Conservation (phyloP, 2,113 vertebrate genomes). For the Apodemus sylvaticus region DNA sequence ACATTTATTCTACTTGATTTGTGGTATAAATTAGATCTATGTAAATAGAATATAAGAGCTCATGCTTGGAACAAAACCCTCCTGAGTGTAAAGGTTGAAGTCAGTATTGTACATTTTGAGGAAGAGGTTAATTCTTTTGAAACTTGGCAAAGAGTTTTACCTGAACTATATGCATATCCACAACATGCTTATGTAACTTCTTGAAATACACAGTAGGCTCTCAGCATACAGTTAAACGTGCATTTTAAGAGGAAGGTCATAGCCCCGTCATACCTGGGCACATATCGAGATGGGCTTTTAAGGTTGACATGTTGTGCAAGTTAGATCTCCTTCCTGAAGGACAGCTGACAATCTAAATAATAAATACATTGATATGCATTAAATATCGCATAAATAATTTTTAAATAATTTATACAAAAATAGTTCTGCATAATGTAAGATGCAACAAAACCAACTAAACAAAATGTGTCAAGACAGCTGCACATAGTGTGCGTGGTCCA, state of each 20-base stretch:
- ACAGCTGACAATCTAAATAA: slow-evolving; percentile 86
- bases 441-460: slow-evolving; percentile 90
- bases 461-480: slow-evolving; percentile 87
- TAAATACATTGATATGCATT: slow-evolving; percentile 91
- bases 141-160: slow-evolving; percentile 82
- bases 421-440: slow-evolving; percentile 95
- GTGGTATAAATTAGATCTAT: slow-evolving; percentile 84
- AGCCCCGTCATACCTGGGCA: slow-evolving; percentile 84
- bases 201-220: slow-evolving; percentile 84
- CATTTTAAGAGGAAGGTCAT: slow-evolving; percentile 84
- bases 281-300: slow-evolving; percentile 83
- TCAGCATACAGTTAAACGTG: slow-evolving; percentile 87
- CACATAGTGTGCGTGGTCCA: slow-evolving; percentile 87
- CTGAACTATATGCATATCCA: slow-evolving; percentile 85
- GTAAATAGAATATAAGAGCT: slow-evolving; percentile 84
- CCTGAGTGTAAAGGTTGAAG: slow-evolving; percentile 85
- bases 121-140: slow-evolving; percentile 84
- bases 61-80: slow-evolving; percentile 85
- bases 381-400: slow-evolving; percentile 95
- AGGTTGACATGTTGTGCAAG: slow-evolving; percentile 82
- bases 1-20: slow-evolving; percentile 84
- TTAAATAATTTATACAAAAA: slow-evolving; percentile 99
- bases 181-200: slow-evolving; percentile 87
- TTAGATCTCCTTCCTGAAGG: too few species aligned
- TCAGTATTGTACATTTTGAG: slow-evolving; percentile 79